A percentile compares a stretch with the other conserved stretches of the same genome.
These are phyloP conservation scores for Geodia barretti DNA, from an alignment of 37 sponge, comb jelly and placozoan species.

Conservation along the genomic window DNA sequence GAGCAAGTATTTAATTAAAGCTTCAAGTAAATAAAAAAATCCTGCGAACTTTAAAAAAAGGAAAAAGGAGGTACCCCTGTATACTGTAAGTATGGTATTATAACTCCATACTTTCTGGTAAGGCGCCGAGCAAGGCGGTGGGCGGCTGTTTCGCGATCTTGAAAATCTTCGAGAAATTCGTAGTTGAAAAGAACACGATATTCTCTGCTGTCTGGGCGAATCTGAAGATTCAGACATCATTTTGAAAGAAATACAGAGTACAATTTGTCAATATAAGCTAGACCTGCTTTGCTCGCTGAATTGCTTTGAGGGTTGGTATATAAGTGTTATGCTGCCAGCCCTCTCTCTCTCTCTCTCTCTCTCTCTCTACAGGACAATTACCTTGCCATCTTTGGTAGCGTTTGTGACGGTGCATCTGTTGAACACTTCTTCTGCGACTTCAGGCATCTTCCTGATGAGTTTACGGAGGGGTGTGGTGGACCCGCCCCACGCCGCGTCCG, in stretches of 20 bases:
- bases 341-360: neutral
- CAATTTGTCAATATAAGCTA: too few relatives aligned
- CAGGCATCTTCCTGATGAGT: constrained; percentile 88
- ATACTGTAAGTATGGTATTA: neutral
- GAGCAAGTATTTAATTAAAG: too few relatives aligned
- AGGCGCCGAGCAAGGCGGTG: neutral
- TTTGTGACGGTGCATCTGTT: constrained; percentile 78
- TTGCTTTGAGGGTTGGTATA: too few relatives aligned
- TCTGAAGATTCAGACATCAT: too few relatives aligned
- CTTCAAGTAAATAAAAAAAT: neutral
- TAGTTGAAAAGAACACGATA: constrained; percentile 56
- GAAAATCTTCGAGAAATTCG: constrained; percentile 78
- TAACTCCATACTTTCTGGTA: neutral
- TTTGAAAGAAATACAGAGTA: too few relatives aligned
- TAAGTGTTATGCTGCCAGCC: too few relatives aligned
- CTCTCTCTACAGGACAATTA: neutral
- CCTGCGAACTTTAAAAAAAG: too few relatives aligned
- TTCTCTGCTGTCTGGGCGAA: constrained; percentile 44
- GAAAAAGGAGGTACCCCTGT: neutral
- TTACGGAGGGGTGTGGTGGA: constrained; percentile 77
- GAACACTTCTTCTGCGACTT: constrained; percentile 78
- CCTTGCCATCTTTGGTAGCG: constrained; percentile 52
- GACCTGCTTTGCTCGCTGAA: too few relatives aligned
- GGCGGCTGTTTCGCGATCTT: constrained; percentile 8
- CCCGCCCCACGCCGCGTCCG: neutral